Evolutionary conservation across 2,113 vertebrate genomes (phyloP).

Genomic region (Nematolebias whitei): DNA sequence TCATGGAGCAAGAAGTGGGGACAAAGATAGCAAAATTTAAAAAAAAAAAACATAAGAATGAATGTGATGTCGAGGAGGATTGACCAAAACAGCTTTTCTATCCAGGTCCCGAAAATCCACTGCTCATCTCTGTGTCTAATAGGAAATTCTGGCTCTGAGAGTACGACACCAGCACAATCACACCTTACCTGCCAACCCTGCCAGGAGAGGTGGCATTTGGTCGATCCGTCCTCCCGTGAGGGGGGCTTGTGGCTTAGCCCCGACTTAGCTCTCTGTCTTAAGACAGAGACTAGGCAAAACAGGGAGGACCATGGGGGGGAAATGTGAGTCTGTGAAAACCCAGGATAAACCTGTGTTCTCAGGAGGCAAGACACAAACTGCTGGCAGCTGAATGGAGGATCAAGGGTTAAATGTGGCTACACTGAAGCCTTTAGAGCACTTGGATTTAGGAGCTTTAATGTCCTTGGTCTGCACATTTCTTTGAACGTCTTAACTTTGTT

Average conservation of each 20-base stretch:
- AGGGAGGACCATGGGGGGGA: conserved; percentile 58
- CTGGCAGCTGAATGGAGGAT: conserved; percentile 36
- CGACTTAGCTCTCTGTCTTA: conserved; percentile 76
- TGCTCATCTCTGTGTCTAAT: conserved; percentile 82
- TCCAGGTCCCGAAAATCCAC: conserved; percentile 65
- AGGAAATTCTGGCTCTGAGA: conserved; percentile 75
- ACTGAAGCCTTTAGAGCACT: conserved; percentile 12
- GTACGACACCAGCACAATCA: conserved; percentile 74
- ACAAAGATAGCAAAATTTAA: conserved; percentile 18
- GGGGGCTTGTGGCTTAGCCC: conserved; percentile 73
- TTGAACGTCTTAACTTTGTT: conserved; percentile 2
- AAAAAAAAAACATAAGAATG: conserved; percentile 27
- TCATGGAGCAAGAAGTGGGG: conserved; percentile 54
- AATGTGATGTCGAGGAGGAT: conserved; percentile 51
- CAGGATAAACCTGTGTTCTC: conserved; percentile 75
- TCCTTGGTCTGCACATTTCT: conserved; percentile 15
- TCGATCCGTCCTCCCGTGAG: conserved; percentile 67
- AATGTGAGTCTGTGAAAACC: conserved; percentile 62
- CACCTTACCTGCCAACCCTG: conserved; percentile 74
- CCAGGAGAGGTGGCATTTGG: conserved; percentile 84
- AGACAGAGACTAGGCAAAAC: conserved; percentile 49
- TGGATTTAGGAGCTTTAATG: conserved; percentile 4
- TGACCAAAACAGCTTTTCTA: conserved; percentile 75
- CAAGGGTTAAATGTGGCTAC: conserved; percentile 33
- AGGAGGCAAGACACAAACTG: conserved; percentile 55